These are phyloP conservation scores for Hemiprocne comata DNA, from an alignment of 2,113 vertebrate genomes.

Conservation along the genomic window DNA sequence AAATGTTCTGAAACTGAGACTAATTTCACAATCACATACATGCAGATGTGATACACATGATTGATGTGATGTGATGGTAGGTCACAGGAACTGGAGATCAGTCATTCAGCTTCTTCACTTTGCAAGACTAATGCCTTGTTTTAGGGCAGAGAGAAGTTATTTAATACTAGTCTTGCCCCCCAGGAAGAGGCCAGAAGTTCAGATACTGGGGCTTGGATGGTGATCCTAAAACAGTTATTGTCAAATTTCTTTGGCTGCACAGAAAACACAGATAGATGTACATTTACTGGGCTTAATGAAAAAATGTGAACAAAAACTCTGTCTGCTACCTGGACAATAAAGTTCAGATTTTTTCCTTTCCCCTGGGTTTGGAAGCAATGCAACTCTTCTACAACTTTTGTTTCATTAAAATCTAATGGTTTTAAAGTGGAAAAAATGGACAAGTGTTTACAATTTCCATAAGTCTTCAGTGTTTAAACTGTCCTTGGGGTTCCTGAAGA, in stretches of 20 bases:
- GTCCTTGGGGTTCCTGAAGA: background rate
- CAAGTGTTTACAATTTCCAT: background rate
- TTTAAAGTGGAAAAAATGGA: background rate
- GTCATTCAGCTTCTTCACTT: background rate
- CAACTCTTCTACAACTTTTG: background rate
- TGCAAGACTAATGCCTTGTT: background rate
- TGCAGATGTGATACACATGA: background rate
- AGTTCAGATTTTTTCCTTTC: background rate
- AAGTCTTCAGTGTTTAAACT: background rate
- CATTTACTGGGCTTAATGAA: background rate
- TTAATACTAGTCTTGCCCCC: background rate
- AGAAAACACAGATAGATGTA: background rate
- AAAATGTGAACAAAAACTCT: background rate
- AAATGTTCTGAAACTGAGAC: background rate
- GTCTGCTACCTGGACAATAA: background rate
- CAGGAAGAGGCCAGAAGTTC: background rate
- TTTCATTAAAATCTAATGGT: background rate
- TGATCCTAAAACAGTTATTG: background rate
- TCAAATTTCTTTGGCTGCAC: background rate
- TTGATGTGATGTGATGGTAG: background rate
- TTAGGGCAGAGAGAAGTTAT: background rate
- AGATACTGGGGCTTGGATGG: background rate
- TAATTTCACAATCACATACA: background rate
- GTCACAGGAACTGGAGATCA: background rate
- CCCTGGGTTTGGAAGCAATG: background rate